Base-by-base conservation (phyloP, 1,140 invertebrate species). In the Nebria ingens region DNA sequence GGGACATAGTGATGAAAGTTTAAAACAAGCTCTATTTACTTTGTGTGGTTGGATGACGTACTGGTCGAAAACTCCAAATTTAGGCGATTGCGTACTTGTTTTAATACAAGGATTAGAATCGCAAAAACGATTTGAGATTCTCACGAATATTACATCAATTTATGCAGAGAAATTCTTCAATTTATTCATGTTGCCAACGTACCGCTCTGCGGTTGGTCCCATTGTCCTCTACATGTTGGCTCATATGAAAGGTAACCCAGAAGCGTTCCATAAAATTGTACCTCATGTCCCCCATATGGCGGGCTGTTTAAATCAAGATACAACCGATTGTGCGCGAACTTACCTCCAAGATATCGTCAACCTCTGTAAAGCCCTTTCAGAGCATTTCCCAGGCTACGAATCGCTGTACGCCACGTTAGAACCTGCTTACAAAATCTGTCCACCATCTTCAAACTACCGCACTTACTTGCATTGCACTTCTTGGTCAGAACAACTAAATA, bases 221-320 rank as follows among this genome's bases (percentile, higher is more conserved):
- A 71, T 81, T 45, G 71, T 79, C 13, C 73, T 75, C 59, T 69
- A 77, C 53, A 77, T 82, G 64, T 65, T 82, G 1, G 69, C 66
- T 2, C 65, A 64, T n/a, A 71, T 71, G 23, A 70, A 78, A 58
- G 68, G 71, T 21, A 69, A 64, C 6, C 71, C 73, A 0, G 65
- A 64, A 19, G 63, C 76, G 21, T 78, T 75, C 59, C 70, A 70
- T 54, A 77, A 73, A 67, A 67, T 73, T 45, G 64, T 74, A 51
- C 68, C 65, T 50, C 65, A 60, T 51, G 64, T 71, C 22, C 65
- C 62, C 19, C 20, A n/a, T 0, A 64, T 75, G 9, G 59, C 74
- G 6, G 56, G 56, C 3, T 52, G 21, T 9, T 55, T 78, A 2
- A 66, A 65, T 19, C 72, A 74, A 51, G 72, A 76, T n/a, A 63